Base-by-base conservation (phyloP, 2,113 vertebrate species). In the Chauna torquata region DNA sequence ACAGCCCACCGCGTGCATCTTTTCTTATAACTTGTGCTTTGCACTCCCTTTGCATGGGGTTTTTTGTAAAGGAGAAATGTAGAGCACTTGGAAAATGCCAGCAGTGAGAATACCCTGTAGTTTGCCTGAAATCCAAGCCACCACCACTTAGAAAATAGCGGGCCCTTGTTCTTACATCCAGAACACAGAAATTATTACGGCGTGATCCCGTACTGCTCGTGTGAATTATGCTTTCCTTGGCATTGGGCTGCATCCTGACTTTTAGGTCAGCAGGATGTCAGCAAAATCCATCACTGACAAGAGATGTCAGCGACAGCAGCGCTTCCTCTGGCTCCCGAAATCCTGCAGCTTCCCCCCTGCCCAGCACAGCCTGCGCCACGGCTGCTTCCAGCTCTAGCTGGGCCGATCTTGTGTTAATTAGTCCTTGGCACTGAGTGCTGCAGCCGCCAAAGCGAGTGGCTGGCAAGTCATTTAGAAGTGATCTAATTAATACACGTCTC, bases 101-200 rank as follows among this genome's bases (percentile, higher is more conserved):
- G 15, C 75, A 80, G 58, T 6, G 40, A 94, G 32, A 12, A 22
- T 79, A 40, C 28, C 25, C 76, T 55, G 47, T 24, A 52, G 84
- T 81, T 79, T 91, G 92, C 62, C 86, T 95, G 88, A 89, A 92
- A 96, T 66, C 78, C 91, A 95, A 74, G 91, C 50, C 85, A 66
- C 78, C 66, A 45, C 13, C 23, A 22, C 32, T 87, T 74, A 76
- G 89, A 66, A 55, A 94, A 88, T 59, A 82, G 75, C 27, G 40
- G 42, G 86, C 16, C 80, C 81, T 62, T 92, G 70, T 91, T 92
- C 81, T 65, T 69, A 74, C 81, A 74, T 47, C 66, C 82, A 91
- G 70, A 87, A 85, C 87, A 69, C 55, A 79, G 11, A 72, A 87
- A 97, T 94, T 91, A 70, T 77, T 58, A 72, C 74, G 82, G 87